Percentiles rank a stretch among this genome's conserved stretches.
Evolutionary conservation across 2,888 invertebrate genomes (phyloP).

Genomic region (Drosophila setosimentum): DNA sequence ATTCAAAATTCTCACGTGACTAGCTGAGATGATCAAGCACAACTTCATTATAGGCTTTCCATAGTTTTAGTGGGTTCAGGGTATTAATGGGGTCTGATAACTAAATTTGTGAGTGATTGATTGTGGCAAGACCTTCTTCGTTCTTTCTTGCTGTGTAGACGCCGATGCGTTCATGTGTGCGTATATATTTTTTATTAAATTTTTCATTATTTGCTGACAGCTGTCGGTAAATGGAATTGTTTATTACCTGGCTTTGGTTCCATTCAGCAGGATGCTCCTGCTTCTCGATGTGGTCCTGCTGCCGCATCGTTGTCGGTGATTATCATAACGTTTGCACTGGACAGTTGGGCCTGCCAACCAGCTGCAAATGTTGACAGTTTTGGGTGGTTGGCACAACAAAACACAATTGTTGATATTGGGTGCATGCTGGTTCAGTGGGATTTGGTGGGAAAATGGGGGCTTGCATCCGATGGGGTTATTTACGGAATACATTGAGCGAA

Average conservation of each 20-base stretch:
- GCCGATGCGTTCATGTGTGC: conserved; percentile 25
- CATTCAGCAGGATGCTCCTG: conserved; percentile 10
- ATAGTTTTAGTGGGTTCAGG: not conserved
- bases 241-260: conserved; percentile 70
- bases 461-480: conserved; percentile 3
- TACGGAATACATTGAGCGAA: conserved; percentile 41
- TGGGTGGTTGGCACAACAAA: conserved; percentile 57
- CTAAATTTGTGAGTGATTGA: not conserved
- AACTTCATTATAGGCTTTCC: not conserved
- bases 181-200: conserved; percentile 75
- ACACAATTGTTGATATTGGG: conserved; percentile 59
- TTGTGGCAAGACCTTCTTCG: not conserved
- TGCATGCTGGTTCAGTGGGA: no score
- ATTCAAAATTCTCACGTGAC: not conserved
- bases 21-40: no score
- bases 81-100: not conserved
- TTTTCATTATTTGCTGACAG: conserved; percentile 81
- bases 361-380: conserved; percentile 71
- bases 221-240: conserved; percentile 82
- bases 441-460: not conserved
- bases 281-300: not conserved
- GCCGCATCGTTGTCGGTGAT: conserved; percentile 62
- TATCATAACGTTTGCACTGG: conserved; percentile 71
- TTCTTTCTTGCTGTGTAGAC: not conserved
- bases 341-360: conserved; percentile 37